phyloP scores from a whole-genome alignment of 2,797 vertebrate species.

The Mallotus villosus region DNA sequence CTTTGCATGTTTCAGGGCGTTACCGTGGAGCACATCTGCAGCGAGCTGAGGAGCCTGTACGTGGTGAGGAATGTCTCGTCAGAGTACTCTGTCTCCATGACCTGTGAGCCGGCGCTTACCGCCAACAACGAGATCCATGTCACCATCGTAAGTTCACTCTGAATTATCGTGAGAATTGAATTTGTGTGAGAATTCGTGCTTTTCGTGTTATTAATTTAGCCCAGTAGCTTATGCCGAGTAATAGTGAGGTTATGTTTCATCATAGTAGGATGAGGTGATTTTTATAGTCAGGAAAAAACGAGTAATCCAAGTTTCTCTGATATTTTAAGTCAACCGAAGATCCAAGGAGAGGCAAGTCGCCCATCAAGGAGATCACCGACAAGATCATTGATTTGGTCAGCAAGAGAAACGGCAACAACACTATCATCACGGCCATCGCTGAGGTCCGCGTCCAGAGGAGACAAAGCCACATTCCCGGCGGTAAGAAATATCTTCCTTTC shows the following conservation, averaged over 20 bases:
- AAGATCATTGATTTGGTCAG: constrained; percentile 91
- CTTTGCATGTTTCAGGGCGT: constrained; percentile 74
- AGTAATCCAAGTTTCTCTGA: neutral
- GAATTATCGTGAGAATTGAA: neutral
- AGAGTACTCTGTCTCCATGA: constrained; percentile 91
- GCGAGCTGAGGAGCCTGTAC: constrained; percentile 88
- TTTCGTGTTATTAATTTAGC: too few species aligned
- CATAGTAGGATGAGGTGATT: too few species aligned
- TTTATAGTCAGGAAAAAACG: too few species aligned
- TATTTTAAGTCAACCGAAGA: constrained; percentile 86
- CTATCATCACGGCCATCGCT: constrained; percentile 84
- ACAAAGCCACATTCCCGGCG: constrained; percentile 81
- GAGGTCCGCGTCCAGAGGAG: constrained; percentile 79
- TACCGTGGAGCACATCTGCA: constrained; percentile 91
- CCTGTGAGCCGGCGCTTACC: constrained; percentile 89
- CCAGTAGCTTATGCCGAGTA: too few species aligned
- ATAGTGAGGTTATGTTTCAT: too few species aligned
- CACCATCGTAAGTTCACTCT: constrained; percentile 82
- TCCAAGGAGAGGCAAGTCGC: constrained; percentile 81
- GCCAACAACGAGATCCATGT: constrained; percentile 95
- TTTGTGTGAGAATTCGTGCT: too few species aligned
- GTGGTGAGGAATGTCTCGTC: constrained; percentile 93
- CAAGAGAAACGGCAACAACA: constrained; percentile 90
- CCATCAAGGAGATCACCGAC: constrained; percentile 92
- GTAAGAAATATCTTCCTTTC: constrained; percentile 64